Base-by-base conservation (phyloP, 2,113 vertebrate species). In the Pseudopipra pipra region DNA sequence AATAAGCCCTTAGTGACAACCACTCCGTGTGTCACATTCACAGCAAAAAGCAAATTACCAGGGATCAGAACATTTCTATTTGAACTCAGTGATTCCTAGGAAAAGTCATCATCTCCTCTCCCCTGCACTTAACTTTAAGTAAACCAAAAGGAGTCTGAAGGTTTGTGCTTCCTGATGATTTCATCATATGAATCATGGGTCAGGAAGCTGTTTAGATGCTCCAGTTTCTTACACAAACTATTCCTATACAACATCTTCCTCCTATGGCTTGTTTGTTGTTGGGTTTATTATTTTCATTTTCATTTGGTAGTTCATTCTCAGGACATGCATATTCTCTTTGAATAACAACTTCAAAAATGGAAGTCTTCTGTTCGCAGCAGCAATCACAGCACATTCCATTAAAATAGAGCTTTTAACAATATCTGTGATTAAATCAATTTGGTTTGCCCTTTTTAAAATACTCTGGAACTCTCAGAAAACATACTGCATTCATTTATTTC, bases 391-490 rank as follows among this genome's bases (percentile, higher is more conserved):
- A 59, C 72, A 73, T 91, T 91, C 78, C 81, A 85, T 87, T 83
- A 80, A 94, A 63, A 93, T 89, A 35, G 47, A 73, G 39, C 73
- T 66, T 87, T 85, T 85, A 90, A 95, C 78, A 89, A 31, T 83
- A 96, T 59, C 90, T 96, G 73, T 33, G 76, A 90, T 94, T 67
- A 83, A 91, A 94, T 87, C 73, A 89, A 89, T 89, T 37, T 85
- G 56, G 49, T 95, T 96, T 97, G 94, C 96, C 95, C 92, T 96
- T 92, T 90, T 52, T 4, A 91, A 88, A 96, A 94, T 25, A 68
- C 70, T 66, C 58, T 11, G 56, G n/a, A 93, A 94, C 90, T 83
- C 91, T 93, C 54, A 28, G 65, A 74, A 91, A 95, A 94, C 78
- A 78, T 43, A 58, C 18, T 89, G 23, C 30, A 85, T 68, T 9